These are phyloP conservation scores for Micronycteris hirsuta DNA, from an alignment of 2,113 vertebrate genomes.

Conservation along the genomic window DNA sequence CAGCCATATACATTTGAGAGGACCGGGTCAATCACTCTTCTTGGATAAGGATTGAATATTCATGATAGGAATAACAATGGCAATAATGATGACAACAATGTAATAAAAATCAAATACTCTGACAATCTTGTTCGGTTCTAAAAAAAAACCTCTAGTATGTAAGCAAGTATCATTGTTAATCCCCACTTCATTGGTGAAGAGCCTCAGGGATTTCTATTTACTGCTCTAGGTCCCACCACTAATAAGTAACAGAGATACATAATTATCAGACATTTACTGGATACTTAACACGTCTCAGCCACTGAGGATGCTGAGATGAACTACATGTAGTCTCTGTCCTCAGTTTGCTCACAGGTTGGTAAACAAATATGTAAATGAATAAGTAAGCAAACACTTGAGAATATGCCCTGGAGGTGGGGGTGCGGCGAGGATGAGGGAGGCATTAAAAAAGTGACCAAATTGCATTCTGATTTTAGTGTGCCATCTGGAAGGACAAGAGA, in stretches of 20 bases:
- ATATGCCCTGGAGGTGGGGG: not conserved
- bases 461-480: not conserved
- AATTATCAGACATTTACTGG: not conserved
- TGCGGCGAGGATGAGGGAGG: not conserved
- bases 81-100: not conserved
- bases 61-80: not conserved
- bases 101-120: conserved; percentile 26
- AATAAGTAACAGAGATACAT: not conserved
- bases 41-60: conserved; percentile 25
- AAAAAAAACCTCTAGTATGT: not conserved
- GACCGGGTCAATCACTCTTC: not conserved
- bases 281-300: not conserved
- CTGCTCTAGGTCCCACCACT: not conserved
- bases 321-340: not conserved
- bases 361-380: not conserved
- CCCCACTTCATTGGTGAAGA: not conserved
- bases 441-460: not conserved
- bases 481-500: not conserved
- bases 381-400: not conserved
- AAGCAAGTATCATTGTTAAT: not conserved
- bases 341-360: not conserved
- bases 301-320: not conserved
- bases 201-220: not conserved
- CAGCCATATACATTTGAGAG: conserved; percentile 3
- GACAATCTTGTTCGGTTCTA: not conserved